Base-by-base conservation (phyloP, 37 sponge, comb jelly and placozoan genomes). In the Lycopodina hypogea region DNA sequence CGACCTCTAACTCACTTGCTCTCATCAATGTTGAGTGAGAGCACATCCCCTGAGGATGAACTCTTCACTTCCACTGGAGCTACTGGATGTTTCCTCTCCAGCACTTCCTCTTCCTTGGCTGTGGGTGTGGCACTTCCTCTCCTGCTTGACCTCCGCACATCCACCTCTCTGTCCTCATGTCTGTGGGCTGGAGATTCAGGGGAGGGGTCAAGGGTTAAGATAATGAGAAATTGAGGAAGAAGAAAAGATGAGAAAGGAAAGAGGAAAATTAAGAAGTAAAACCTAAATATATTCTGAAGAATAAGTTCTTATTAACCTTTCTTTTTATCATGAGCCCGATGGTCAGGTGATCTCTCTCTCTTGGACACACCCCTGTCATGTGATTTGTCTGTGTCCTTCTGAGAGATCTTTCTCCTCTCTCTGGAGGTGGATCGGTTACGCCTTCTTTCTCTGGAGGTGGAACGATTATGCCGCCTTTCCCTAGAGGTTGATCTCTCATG, bases 1-100 rank as follows among this genome's bases (percentile, higher is more conserved):
- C n/a, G n/a, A n/a, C n/a, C n/a, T n/a, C 48, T 45, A 0, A 73
- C 89, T 88, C n/a, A 88, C 89, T 92, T 92, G 26, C 88, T 92
- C 67, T 92, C 88, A 23, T 92, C 93, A 65, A 92, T 84, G 61
- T 86, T 92, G 36, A 92, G 77, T 18, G 92, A 83, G 40, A 74
- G 38, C 34, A 42, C 45, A 39, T 76, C 76, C 2, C 76, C 76
- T 29, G 74, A 53, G 7, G 56, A 52, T 24, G 74, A 73, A 26
- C 36, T 1, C 42, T 42, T 42, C 28, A 66, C 67, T 34, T 21
- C 26, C 59, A 69, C 42, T 7, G 69, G 28, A 37, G 36, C 45
- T 33, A 39, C 45, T 41, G 36, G 18, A 1, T 64, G 66, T 42
- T 38, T 62, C n/a, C 22, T 48, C 7, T 64, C 66, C 29, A 23